These are phyloP conservation scores for Phalacrocorax pelagicus DNA, from an alignment of 2,113 vertebrate genomes.

Conservation along the genomic window DNA sequence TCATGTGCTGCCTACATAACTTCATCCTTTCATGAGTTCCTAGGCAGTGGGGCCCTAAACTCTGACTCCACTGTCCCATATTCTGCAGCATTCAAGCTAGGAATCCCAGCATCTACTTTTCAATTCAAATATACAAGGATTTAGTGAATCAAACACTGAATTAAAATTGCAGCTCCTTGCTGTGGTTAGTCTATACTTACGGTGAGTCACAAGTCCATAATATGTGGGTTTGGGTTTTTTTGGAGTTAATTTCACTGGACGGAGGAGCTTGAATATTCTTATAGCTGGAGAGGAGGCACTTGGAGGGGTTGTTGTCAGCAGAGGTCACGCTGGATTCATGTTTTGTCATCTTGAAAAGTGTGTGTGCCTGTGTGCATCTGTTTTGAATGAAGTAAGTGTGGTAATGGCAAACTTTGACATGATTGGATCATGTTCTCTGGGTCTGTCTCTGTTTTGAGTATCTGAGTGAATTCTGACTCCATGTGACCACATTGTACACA, in stretches of 20 bases:
- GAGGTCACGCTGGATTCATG: not conserved
- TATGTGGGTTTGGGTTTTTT: not conserved
- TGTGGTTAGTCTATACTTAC: not conserved
- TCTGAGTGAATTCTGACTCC: not conserved
- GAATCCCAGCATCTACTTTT: not conserved
- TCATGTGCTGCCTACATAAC: not conserved
- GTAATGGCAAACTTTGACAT: not conserved
- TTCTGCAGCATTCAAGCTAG: not conserved
- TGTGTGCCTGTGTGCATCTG: not conserved
- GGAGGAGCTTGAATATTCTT: not conserved
- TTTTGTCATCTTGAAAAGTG: not conserved
- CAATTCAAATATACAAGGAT: not conserved
- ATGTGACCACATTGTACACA: fast-evolving
- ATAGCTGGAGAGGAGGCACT: not conserved
- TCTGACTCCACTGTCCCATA: not conserved
- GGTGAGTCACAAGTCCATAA: not conserved
- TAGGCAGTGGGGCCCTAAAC: not conserved
- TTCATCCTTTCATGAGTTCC: not conserved
- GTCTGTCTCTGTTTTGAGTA: not conserved
- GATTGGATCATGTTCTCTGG: not conserved
- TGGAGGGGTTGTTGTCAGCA: not conserved
- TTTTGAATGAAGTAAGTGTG: not conserved
- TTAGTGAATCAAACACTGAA: not conserved
- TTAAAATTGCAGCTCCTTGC: not conserved
- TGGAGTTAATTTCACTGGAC: not conserved